Conservation (phyloP, 2,113 vertebrate species). For the Peromyscus leucopus region DNA sequence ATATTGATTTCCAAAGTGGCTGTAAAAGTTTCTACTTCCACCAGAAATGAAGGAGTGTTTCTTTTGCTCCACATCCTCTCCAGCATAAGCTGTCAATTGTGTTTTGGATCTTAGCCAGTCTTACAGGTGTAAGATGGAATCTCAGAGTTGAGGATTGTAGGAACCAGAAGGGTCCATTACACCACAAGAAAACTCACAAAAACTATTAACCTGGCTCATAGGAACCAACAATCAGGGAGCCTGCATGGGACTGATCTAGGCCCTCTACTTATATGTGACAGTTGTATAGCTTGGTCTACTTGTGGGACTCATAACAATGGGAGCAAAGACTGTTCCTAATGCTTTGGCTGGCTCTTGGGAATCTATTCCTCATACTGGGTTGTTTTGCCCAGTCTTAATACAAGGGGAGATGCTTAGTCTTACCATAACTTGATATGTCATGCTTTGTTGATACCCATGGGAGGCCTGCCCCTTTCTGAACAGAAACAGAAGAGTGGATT, state of each 20-base stretch:
- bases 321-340: not conserved
- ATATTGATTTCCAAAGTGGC: not conserved
- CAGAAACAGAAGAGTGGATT: not conserved
- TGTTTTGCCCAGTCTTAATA: not conserved
- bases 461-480: not conserved
- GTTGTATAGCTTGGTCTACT: not conserved
- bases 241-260: not conserved
- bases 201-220: not conserved
- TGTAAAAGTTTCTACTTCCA: not conserved
- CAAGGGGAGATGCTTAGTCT: not conserved
- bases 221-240: not conserved
- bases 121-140: not conserved
- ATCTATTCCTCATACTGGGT: not conserved
- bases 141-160: not conserved
- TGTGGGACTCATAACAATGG: not conserved
- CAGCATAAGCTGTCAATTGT: not conserved
- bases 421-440: not conserved
- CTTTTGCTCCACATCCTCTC: not conserved
- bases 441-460: not conserved
- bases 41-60: not conserved
- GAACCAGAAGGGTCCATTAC: not conserved
- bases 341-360: not conserved
- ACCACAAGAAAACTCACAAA: not conserved
- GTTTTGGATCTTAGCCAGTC: not conserved
- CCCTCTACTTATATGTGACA: no score